A percentile compares a stretch with the other conserved stretches of the same genome.
phyloP scores from a whole-genome alignment of 2,888 invertebrate genomes.

The Lysandra bellargus region DNA sequence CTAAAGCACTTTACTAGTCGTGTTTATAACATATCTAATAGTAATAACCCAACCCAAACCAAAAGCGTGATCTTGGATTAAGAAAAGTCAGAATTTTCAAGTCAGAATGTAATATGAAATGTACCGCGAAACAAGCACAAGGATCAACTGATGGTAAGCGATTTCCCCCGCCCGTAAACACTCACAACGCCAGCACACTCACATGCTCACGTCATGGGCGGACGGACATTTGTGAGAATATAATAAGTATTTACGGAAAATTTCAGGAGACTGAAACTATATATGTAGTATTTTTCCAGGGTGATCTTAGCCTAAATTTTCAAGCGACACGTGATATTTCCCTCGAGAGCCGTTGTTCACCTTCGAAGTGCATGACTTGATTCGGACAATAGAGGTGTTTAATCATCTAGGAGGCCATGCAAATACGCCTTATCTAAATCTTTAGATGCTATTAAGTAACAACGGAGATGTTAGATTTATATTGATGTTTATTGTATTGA shows the following conservation, averaged over 20 bases:
- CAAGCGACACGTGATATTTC: conserved; percentile 11
- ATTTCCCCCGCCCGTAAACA: no score
- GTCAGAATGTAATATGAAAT: background rate
- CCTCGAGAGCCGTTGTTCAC: conserved; percentile 22
- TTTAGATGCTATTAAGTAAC: conserved; percentile 27
- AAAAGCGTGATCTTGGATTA: no score
- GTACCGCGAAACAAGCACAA: background rate
- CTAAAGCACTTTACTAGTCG: background rate
- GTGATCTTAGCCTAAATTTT: conserved; percentile 18
- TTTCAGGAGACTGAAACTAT: background rate
- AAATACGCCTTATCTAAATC: conserved; percentile 29
- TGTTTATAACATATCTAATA: no score
- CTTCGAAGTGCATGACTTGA: conserved; percentile 30
- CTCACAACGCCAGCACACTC: no score
- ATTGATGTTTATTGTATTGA: conserved; percentile 28
- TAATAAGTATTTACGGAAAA: background rate
- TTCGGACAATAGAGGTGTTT: conserved; percentile 30
- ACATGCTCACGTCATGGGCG: no score
- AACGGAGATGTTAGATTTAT: conserved; percentile 23
- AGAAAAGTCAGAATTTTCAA: no score
- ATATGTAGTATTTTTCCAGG: background rate
- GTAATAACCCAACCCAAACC: no score
- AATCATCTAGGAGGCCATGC: conserved; percentile 29
- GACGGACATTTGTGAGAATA: no score
- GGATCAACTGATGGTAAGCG: no score